Base-by-base conservation (phyloP, 1,140 invertebrate genomes). In the Orchestia grillus region DNA sequence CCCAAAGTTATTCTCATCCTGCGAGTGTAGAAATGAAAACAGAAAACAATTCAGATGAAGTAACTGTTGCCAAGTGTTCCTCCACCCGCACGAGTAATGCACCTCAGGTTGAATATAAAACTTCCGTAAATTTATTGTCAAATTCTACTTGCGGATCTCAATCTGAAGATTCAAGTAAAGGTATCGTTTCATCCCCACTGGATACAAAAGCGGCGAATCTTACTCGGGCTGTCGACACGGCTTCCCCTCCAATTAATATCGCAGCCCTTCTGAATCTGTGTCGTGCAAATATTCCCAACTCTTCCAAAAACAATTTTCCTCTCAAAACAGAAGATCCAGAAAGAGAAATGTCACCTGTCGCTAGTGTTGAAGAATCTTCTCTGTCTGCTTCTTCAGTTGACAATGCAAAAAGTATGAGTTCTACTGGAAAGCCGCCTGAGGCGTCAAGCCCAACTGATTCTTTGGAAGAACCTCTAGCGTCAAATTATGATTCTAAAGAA, bases 241-340 rank as follows among this genome's bases (percentile, higher is more conserved):
- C 62, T 77, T 3, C 62, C 11, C 62, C 62, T 77, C 47, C 47
- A 53, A 90, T 90, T 41, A 94, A 94, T 45, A 44, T 94, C 43
- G 40, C 44, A 40, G 92, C 41, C 40, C 44, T 94, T n/a, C 44
- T 94, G 3, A 47, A 94, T 40, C 36, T 94, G 23, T 94, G 92
- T 47, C 43, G 92, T 44, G 92, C 92, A 44, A 94, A 94, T 44
- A 94, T 94, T 45, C 92, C 92, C 16, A 94, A 94, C 44, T 45
- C 92, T 47, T 42, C 88, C 42, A 77, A 36, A 77, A 77, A 28
- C 28, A 15, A 77, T 19, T 77, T 77, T 77, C 15, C 62, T 77
- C 28, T 44, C 41, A 91, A 91, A 44, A 8, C 19, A 19, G 88
- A 91, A 44, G 41, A 15, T 19, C 4, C 88, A 42, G 88, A 91